A percentile compares a stretch with the other conserved stretches of the same genome.
Evolutionary conservation across 1,140 invertebrate genomes (phyloP).

Genomic region (Pristionchus pacificus): DNA sequence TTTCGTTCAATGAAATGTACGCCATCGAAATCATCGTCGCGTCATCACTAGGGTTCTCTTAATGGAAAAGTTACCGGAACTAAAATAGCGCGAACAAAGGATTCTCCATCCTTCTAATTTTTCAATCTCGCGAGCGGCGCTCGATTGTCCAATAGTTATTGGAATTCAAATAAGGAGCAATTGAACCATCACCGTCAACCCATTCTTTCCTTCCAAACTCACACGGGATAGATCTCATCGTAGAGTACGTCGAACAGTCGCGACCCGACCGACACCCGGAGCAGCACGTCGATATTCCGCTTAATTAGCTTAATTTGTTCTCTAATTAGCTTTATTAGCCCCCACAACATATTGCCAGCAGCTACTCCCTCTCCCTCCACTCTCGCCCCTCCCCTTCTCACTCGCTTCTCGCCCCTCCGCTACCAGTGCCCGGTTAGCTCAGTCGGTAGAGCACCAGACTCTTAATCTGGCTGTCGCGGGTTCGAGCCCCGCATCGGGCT

Average conservation of each 20-base stretch:
- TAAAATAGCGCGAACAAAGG: no score
- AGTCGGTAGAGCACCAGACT: conserved; percentile 43
- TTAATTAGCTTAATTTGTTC: conserved; percentile 25
- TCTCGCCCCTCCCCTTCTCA: neutral
- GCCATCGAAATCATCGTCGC: no score
- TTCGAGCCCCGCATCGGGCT: conserved; percentile 37
- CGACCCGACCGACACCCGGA: neutral
- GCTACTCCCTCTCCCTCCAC: neutral
- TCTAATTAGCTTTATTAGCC: conserved; percentile 58
- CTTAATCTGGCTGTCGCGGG: conserved; percentile 44
- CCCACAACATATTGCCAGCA: neutral
- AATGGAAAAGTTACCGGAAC: no score
- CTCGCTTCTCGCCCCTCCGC: no score
- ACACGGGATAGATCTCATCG: neutral
- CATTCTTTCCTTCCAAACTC: no score
- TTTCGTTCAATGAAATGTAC: no score
- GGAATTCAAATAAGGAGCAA: no score
- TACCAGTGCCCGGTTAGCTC: conserved; percentile 37
- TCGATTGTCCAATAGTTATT: no score
- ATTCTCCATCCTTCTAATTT: no score
- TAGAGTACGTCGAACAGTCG: neutral
- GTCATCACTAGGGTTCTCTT: no score
- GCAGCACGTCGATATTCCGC: neutral
- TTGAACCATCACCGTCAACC: no score
- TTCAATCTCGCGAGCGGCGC: no score